phyloP scores from a whole-genome alignment of 2,113 vertebrate genomes.

The Oceanodroma tethys region DNA sequence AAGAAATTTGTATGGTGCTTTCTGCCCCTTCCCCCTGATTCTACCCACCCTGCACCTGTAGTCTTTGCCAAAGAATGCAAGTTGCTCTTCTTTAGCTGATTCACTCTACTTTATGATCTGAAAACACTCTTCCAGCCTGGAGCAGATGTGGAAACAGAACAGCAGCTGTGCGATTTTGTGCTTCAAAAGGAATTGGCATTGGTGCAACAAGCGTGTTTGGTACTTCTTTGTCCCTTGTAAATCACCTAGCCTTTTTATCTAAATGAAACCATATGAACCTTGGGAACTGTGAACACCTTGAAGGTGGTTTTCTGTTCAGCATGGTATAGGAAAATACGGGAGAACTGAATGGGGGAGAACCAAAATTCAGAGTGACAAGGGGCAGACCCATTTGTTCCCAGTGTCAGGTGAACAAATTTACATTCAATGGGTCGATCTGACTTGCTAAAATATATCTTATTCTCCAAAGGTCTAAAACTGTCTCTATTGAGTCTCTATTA shows the following conservation, averaged over 20 bases:
- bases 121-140: background rate
- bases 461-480: background rate
- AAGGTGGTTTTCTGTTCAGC: background rate
- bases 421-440: background rate
- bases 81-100: background rate
- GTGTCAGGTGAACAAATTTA: background rate
- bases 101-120: background rate
- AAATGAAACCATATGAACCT: background rate
- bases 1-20: background rate
- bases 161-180: slow-evolving; percentile 4
- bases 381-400: background rate
- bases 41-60: background rate
- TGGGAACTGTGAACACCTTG: background rate
- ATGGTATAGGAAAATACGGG: background rate
- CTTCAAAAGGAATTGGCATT: background rate
- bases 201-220: background rate
- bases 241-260: background rate
- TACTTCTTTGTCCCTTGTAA: background rate
- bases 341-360: background rate
- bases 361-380: background rate
- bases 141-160: slow-evolving; percentile 24
- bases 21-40: background rate
- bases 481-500: background rate
- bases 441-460: background rate
- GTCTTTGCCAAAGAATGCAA: background rate